Base-by-base conservation (phyloP, 92 coral and sea anemone species). In the Heliopora coerulea region DNA sequence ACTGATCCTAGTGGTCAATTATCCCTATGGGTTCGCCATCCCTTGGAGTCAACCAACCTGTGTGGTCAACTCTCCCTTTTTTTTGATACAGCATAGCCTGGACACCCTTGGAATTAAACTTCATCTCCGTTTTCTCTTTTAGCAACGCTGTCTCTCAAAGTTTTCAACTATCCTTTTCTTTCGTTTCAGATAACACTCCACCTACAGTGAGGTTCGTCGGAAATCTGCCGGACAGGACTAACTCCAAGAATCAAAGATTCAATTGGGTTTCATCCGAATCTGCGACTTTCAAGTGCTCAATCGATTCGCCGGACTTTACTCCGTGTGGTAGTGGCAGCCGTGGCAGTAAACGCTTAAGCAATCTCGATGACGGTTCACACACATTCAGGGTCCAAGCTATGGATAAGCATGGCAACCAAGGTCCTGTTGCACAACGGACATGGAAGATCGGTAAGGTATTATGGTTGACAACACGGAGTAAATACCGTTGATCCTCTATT, bases 381-480 rank as follows among this genome's bases (percentile, higher is more conserved):
- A 69, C 76, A 1, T 69, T 69, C 49, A 19, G 62, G 34, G 76
- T 69, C 8, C 24, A 48, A 25, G 76, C 59, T 30, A 35, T 37
- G 8, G 76, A 69, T 32, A 32, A 20, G 0, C 28, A 49, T 25
- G 62, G 62, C 56, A 69, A 69, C 31, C 41, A 69, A 23, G 76
- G 76, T 28, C 76, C 76, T 49, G 76, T 69, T 69, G 18, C 31
- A 32, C 42, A 5, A 34, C 76, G 52, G 17, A 29, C 76, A 0
- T 69, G 76, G 76, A 32, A 23, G 33, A 56, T 28, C 21, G 61
- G 61, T 56, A 56, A 21, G 61, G 24, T 56, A 17, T 56, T 23
- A 23, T 17, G 58, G 6, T 50, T 6, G 58, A 19, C 5, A 17
- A n/a, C n/a, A n/a, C n/a, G n/a, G n/a, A n/a, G n/a, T n/a, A n/a